A percentile compares a stretch with the other conserved stretches of the same genome.
Evolutionary conservation across 2,113 vertebrate genomes (phyloP).

Genomic region (Salvelinus fontinalis): DNA sequence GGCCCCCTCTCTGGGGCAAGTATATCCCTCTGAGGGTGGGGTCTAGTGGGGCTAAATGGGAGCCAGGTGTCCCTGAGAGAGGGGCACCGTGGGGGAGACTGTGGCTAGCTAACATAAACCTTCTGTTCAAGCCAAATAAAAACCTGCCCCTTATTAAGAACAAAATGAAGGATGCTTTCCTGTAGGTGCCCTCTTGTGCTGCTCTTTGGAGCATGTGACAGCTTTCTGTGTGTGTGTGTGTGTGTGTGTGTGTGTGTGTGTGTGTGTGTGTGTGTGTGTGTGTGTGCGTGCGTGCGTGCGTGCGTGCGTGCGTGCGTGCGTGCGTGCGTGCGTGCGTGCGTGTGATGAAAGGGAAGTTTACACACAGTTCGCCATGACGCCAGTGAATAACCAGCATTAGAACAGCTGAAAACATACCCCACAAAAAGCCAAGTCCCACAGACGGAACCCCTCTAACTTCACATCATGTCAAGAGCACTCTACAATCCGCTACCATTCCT

Average conservation of each 20-base stretch:
- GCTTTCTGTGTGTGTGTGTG: conserved; percentile 10
- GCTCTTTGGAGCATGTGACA: conserved; percentile 36
- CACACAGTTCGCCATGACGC: too few species aligned
- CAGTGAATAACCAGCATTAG: background rate
- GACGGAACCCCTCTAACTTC: background rate
- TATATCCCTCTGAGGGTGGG: conserved; percentile 26
- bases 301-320: conserved; percentile 13
- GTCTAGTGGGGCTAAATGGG: conserved; percentile 46
- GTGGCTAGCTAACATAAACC: conserved; percentile 65
- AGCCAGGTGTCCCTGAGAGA: conserved; percentile 50
- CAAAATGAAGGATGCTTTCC: conserved; percentile 56
- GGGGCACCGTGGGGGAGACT: conserved; percentile 22
- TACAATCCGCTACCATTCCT: background rate
- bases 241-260: background rate
- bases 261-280: background rate
- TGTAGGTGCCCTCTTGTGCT: conserved; percentile 41
- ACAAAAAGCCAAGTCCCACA: too few species aligned
- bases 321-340: background rate
- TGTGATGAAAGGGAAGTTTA: too few species aligned
- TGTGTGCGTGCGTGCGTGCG: background rate
- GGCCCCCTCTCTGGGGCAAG: conserved; percentile 25
- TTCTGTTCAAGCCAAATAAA: conserved; percentile 65
- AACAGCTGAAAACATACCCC: background rate
- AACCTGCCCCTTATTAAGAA: conserved; percentile 58
- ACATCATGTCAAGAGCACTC: background rate